These are phyloP conservation scores for Drosophila yakuba DNA, from an alignment of 1,140 invertebrate species.

Conservation along the genomic window DNA sequence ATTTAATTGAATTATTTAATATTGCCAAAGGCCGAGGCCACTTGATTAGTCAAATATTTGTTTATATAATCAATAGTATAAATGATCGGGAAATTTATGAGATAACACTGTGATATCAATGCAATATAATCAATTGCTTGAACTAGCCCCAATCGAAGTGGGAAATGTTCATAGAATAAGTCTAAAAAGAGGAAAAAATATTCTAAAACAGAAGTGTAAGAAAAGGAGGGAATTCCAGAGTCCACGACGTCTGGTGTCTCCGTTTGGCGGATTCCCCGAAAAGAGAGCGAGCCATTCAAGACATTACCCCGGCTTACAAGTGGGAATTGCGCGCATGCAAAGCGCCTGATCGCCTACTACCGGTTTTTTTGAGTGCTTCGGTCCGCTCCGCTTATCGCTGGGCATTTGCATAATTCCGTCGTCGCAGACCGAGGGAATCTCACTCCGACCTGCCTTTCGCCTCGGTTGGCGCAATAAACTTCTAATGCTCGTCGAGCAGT, in stretches of 20 bases:
- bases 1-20: too few relatives aligned
- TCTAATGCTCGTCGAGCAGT: slow-evolving; percentile 51
- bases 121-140: too few relatives aligned
- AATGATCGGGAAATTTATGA: too few relatives aligned
- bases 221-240: neutral
- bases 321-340: slow-evolving; percentile 57
- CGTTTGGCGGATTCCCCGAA: slow-evolving; percentile 5
- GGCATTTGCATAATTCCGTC: slow-evolving; percentile 63
- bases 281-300: slow-evolving; percentile 20
- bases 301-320: slow-evolving; percentile 30
- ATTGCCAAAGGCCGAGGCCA: too few relatives aligned
- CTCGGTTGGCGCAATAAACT: slow-evolving; percentile 58
- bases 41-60: too few relatives aligned
- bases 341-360: slow-evolving; percentile 39
- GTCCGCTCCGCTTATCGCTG: slow-evolving; percentile 36
- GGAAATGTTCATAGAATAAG: neutral
- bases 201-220: neutral
- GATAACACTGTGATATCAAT: too few relatives aligned
- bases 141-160: neutral
- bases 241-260: neutral
- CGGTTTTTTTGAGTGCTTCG: slow-evolving; percentile 42
- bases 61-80: too few relatives aligned
- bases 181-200: neutral
- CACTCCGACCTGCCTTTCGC: slow-evolving; percentile 29
- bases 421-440: slow-evolving; percentile 34